These are phyloP conservation scores for Spatulosminthurus flaviceps DNA, from an alignment of 2,888 invertebrate genomes.

Conservation along the genomic window DNA sequence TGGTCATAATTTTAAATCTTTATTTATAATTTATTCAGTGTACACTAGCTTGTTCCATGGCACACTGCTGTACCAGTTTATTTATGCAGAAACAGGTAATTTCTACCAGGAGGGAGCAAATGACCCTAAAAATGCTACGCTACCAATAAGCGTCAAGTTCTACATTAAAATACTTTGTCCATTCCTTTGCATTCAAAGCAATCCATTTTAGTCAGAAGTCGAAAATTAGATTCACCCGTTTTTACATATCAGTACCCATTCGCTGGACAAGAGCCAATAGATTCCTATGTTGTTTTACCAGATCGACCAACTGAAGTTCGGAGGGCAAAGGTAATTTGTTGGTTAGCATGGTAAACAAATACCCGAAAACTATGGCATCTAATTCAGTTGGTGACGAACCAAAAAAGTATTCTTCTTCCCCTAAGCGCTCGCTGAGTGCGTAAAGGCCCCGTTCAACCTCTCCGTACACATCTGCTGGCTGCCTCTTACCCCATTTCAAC, in stretches of 20 bases:
- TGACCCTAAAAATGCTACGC: not conserved
- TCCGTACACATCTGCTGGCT: constrained; percentile 75
- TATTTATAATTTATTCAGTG: too few relatives aligned
- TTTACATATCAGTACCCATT: constrained; percentile 73
- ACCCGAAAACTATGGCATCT: constrained; percentile 96
- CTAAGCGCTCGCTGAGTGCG: constrained; percentile 84
- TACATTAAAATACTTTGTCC: not conserved
- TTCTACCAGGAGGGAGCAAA: too few relatives aligned
- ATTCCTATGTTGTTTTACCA: constrained; percentile 78
- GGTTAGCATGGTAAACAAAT: constrained; percentile 93
- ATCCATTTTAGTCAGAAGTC: not conserved
- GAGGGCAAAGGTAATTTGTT: constrained; percentile 76
- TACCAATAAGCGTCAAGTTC: not conserved
- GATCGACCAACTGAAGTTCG: constrained; percentile 77
- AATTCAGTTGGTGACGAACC: constrained; percentile 86
- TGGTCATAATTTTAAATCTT: not conserved
- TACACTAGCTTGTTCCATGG: too few relatives aligned
- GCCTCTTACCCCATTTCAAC: constrained; percentile 83
- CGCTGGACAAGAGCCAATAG: constrained; percentile 84
- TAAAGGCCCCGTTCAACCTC: constrained; percentile 84
- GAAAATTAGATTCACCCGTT: not conserved
- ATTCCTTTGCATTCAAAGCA: not conserved
- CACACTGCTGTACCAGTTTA: too few relatives aligned
- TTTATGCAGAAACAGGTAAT: too few relatives aligned
- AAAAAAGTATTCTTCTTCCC: constrained; percentile 83